A percentile compares a stretch with the other conserved stretches of the same genome.
phyloP scores from a whole-genome alignment of 2,113 vertebrate genomes.

The Chlorodrepanis virens region DNA sequence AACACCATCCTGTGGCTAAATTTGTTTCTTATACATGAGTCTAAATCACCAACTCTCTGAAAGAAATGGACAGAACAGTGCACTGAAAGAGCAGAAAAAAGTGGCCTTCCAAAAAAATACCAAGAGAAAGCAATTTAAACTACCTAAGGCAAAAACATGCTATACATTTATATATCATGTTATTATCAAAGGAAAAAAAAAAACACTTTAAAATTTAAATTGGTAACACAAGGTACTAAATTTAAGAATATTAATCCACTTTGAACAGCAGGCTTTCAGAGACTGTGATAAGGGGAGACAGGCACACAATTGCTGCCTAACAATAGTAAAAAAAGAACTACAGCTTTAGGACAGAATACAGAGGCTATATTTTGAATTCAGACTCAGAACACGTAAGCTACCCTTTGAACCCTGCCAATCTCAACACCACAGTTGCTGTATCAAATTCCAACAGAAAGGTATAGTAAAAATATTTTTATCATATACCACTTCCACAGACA shows the following conservation, averaged over 20 bases:
- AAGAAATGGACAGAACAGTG: background rate
- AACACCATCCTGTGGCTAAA: background rate
- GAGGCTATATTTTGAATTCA: background rate
- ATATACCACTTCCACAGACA: background rate
- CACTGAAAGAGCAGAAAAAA: background rate
- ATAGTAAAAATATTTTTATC: background rate
- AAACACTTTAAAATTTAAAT: background rate
- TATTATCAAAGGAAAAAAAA: background rate
- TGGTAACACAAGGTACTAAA: background rate
- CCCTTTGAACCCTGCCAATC: background rate
- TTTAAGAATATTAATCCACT: background rate
- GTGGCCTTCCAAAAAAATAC: background rate
- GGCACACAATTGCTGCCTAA: background rate
- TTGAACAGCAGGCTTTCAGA: background rate
- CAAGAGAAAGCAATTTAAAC: background rate
- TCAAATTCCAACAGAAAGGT: background rate
- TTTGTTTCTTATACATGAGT: background rate
- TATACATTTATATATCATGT: background rate
- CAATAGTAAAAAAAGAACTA: conserved; percentile 13
- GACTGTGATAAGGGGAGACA: background rate
- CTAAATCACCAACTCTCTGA: background rate
- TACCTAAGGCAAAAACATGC: background rate
- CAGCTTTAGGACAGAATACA: background rate
- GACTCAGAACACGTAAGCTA: background rate
- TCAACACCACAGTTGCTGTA: background rate